A percentile compares a stretch with the other conserved stretches of the same genome.
Evolutionary conservation across 2,888 invertebrate genomes (phyloP).

Genomic region (Odontocolon sp.): DNA sequence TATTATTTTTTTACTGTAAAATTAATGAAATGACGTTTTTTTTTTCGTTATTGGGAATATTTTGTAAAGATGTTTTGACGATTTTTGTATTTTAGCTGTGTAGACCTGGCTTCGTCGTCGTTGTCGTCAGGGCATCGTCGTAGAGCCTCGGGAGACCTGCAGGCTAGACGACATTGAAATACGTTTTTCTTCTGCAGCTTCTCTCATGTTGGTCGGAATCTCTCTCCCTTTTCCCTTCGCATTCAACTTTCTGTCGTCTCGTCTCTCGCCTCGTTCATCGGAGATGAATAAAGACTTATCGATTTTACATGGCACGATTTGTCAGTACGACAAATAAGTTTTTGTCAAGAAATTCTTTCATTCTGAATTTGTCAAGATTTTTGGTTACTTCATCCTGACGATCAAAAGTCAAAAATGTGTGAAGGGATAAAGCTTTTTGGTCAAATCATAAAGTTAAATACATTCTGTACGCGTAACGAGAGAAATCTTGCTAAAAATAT

Average conservation of each 20-base stretch:
- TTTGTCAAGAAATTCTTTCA: background rate
- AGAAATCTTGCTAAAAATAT: slow-evolving; percentile 45
- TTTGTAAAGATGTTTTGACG: background rate
- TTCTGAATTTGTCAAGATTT: background rate
- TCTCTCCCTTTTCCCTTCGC: slow-evolving; percentile 31
- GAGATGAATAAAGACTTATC: slow-evolving; percentile 23
- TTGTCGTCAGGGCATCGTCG: background rate
- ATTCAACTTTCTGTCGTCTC: slow-evolving; percentile 18
- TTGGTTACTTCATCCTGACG: background rate
- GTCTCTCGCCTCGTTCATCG: background rate
- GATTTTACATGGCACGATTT: slow-evolving; percentile 7
- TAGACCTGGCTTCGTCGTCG: slow-evolving; percentile 44
- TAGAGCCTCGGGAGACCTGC: slow-evolving; percentile 43
- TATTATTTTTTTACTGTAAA: no score
- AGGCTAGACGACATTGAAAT: slow-evolving; percentile 64
- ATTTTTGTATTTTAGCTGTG: slow-evolving; percentile 46
- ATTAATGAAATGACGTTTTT: no score
- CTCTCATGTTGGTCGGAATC: slow-evolving; percentile 28
- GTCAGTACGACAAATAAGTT: background rate
- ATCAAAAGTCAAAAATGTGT: background rate
- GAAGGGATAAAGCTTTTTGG: slow-evolving; percentile 27
- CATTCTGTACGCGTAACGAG: slow-evolving; percentile 32
- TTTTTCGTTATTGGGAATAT: background rate
- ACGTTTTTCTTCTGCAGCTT: slow-evolving; percentile 40
- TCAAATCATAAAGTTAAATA: slow-evolving; percentile 42